Evolutionary conservation across 2,797 vertebrate species (phyloP), one percentile per base, ranked within the genome.

Genomic region (Hafferia zeledoni): DNA sequence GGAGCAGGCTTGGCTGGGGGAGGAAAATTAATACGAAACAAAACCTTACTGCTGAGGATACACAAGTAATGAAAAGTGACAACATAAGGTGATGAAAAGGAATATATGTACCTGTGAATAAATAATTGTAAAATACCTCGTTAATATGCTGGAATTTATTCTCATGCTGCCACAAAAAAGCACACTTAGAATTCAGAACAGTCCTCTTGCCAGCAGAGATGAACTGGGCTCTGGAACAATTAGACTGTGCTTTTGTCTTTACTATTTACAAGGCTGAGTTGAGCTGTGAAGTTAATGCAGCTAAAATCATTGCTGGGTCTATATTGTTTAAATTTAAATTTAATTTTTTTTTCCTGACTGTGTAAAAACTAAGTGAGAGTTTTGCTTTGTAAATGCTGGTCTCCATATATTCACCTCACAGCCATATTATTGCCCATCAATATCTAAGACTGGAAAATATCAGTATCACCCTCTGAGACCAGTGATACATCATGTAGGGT

Each of bases 181-280:
- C 57, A 57, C 60, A 61, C 56, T 95, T 93, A 70, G 52, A 93
- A 94, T 96, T 94, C 82, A 72, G 30, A 89, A 12, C 5, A 3
- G 57, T 92, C 27, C 20, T 88, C 77, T 86, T 91, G 74, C 83
- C 70, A 89, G 79, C 74, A 85, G 80, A 93, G 89, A 84, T 93
- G 64, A 94, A 75, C 68, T 70, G 56, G 63, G 78, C 70, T 93
- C 60, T 82, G 74, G 59, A 94, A 59, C 80, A 91, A 71, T 94
- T 82, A 86, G 59, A 37, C 57, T 10, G 1, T 52, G n/a, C 63
- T 91, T 95, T 81, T 93, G 37, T 67, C 33, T 67, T 86, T 50
- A 64, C 70, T 93, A 74, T 91, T 94, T 95, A 70, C 72, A 90
- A 69, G 67, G 65, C 31, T 82, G 63, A 88, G 86, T 87, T 86